Conservation (phyloP, 1,140 invertebrate species). For the Brachionus koreanus region DNA sequence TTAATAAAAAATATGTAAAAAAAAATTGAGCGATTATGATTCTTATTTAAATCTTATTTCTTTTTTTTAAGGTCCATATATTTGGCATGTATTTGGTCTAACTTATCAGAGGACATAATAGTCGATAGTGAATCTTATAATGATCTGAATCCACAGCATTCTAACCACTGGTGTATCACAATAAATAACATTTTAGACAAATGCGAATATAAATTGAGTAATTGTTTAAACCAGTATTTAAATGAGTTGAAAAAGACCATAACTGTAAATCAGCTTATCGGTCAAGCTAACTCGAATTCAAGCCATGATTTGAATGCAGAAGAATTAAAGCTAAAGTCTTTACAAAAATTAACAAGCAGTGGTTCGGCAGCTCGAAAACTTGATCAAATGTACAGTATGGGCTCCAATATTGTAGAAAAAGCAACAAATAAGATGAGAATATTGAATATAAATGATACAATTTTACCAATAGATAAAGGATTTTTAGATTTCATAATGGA, state of each 20-base stretch:
- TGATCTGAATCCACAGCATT: conserved; percentile 78
- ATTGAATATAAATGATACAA: conserved; percentile 62
- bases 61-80: conserved; percentile 67
- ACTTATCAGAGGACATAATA: conserved; percentile 76
- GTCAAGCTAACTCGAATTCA: not conserved
- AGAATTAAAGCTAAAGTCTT: conserved; percentile 25
- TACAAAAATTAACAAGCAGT: conserved; percentile 10
- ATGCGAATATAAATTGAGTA: conserved; percentile 36
- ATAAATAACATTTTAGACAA: conserved; percentile 27
- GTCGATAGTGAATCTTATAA: conserved; percentile 75
- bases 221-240: conserved; percentile 5
- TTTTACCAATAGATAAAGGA: conserved; percentile 66
- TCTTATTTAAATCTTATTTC: not conserved
- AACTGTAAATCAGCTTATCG: conserved; percentile 3
- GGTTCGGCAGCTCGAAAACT: not conserved
- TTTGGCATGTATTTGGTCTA: conserved; percentile 79
- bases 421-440: conserved; percentile 50
- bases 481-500: conserved; percentile 71
- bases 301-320: not conserved
- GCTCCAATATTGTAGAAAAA: conserved; percentile 48
- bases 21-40: not conserved
- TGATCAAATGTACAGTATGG: conserved; percentile 23
- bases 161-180: conserved; percentile 68
- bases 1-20: no score
- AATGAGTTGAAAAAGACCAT: conserved; percentile 25